Evolutionary conservation across 2,888 invertebrate species (phyloP).

Genomic region (Allygus modestus): DNA sequence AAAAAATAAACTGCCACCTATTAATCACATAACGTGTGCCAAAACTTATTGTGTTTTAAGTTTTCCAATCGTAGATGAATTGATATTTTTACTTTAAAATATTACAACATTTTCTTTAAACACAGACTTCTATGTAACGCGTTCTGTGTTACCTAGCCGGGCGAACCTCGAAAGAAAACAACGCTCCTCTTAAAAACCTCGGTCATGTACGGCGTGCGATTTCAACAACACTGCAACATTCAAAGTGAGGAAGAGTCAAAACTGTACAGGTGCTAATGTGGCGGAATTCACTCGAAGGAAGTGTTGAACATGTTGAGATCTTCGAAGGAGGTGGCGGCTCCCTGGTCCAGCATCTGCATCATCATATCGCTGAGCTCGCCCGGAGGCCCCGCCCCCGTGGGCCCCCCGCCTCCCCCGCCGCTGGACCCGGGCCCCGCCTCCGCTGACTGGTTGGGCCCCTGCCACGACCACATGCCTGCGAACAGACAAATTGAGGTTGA

Average conservation of each 20-base stretch:
- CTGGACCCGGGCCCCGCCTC: conserved; percentile 76
- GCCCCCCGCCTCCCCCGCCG: conserved; percentile 74
- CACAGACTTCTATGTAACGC: no score
- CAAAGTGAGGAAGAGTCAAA: conserved; percentile 53
- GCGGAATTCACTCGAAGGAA: conserved; percentile 79
- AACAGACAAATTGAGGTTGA: conserved; percentile 63
- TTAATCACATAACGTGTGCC: no score
- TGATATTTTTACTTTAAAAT: no score
- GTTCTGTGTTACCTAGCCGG: no score
- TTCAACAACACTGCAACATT: conserved; percentile 54
- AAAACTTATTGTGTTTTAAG: no score
- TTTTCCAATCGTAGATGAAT: no score
- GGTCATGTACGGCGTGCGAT: conserved; percentile 38
- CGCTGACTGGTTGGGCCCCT: conserved; percentile 74
- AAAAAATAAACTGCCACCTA: no score
- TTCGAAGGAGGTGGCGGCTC: conserved; percentile 87
- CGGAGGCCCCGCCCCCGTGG: conserved; percentile 72
- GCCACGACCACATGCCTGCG: conserved; percentile 89
- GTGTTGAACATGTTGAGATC: conserved; percentile 96
- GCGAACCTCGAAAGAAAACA: not conserved
- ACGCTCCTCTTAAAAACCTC: not conserved
- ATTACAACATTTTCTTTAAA: no score
- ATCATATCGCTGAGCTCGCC: conserved; percentile 92
- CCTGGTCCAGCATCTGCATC: conserved; percentile 95
- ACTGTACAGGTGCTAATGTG: conserved; percentile 56